These are phyloP conservation scores for Melinaea menophilus DNA, from an alignment of 2,888 invertebrate species.

Conservation along the genomic window DNA sequence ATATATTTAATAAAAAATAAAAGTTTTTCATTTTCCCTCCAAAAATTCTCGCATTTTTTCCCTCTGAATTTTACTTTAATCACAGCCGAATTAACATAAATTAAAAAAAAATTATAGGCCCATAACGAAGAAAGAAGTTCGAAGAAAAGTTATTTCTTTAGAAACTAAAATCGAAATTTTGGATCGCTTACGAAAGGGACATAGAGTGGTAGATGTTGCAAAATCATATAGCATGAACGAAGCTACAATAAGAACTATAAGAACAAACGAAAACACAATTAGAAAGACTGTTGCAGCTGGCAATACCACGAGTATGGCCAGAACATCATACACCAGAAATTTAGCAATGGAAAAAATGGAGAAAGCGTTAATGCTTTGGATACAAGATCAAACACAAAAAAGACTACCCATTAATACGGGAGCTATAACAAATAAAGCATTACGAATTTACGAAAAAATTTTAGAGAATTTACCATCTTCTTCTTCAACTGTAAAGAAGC, in stretches of 20 bases:
- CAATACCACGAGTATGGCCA: background rate
- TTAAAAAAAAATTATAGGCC: too few species aligned
- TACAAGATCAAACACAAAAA: conserved; percentile 8
- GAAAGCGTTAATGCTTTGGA: conserved; percentile 12
- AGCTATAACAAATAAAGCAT: conserved; percentile 4
- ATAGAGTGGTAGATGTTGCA: conserved; percentile 7
- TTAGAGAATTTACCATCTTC: conserved; percentile 6
- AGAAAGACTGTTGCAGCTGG: conserved; percentile 6
- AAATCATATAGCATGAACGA: conserved; percentile 8
- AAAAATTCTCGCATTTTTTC: too few species aligned
- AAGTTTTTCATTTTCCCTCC: too few species aligned
- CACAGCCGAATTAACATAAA: too few species aligned
- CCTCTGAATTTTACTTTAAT: too few species aligned
- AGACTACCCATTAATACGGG: background rate
- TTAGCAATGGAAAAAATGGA: conserved; percentile 28
- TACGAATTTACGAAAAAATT: conserved; percentile 5
- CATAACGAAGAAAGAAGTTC: too few species aligned
- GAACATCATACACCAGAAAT: conserved; percentile 28
- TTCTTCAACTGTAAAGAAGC: background rate
- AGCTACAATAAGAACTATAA: conserved; percentile 8
- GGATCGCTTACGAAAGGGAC: conserved; percentile 9
- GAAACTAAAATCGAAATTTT: conserved; percentile 11
- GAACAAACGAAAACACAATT: conserved; percentile 11
- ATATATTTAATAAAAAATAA: too few species aligned
- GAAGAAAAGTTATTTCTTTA: conserved; percentile 9